Conservation (phyloP, 2,888 invertebrate species). For the Aquatica leii region DNA sequence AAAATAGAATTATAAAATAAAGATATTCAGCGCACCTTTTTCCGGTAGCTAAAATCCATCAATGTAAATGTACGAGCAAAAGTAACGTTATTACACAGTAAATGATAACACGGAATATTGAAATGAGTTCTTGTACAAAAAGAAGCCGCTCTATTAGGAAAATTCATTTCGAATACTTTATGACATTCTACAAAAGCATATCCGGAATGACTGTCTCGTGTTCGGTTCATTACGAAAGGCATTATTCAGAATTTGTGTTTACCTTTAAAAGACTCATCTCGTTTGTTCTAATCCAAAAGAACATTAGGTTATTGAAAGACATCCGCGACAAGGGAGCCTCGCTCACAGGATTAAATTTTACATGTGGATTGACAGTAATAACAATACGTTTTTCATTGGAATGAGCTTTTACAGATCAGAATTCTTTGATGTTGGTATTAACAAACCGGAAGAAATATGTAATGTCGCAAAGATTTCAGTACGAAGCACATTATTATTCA, state of each 20-base stretch:
- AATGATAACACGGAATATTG: too few relatives aligned
- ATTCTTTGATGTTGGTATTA: slow-evolving; percentile 59
- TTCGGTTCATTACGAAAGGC: slow-evolving; percentile 56
- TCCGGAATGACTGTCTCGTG: slow-evolving; percentile 50
- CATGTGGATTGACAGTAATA: slow-evolving; percentile 62
- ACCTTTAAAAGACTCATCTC: slow-evolving; percentile 55
- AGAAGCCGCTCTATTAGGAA: slow-evolving; percentile 30
- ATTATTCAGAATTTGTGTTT: slow-evolving; percentile 57
- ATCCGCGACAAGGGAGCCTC: slow-evolving; percentile 47
- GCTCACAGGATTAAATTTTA: slow-evolving; percentile 61
- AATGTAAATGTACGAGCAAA: too few relatives aligned
- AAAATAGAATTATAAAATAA: too few relatives aligned
- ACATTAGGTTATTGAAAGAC: slow-evolving; percentile 59
- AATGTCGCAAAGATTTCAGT: slow-evolving; percentile 12
- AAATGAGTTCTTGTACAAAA: slow-evolving; percentile 27
- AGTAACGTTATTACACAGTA: too few relatives aligned
- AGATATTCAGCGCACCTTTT: too few relatives aligned
- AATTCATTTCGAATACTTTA: slow-evolving; percentile 45
- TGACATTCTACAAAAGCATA: slow-evolving; percentile 54
- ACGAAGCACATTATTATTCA: background rate
- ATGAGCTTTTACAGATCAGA: slow-evolving; percentile 53
- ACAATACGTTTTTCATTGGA: slow-evolving; percentile 59
- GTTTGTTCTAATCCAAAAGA: slow-evolving; percentile 59
- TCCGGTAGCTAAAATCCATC: too few relatives aligned
- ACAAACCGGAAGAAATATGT: slow-evolving; percentile 55